These are phyloP conservation scores for Antigone vipio DNA, from an alignment of 2,113 vertebrate species.

Conservation along the genomic window DNA sequence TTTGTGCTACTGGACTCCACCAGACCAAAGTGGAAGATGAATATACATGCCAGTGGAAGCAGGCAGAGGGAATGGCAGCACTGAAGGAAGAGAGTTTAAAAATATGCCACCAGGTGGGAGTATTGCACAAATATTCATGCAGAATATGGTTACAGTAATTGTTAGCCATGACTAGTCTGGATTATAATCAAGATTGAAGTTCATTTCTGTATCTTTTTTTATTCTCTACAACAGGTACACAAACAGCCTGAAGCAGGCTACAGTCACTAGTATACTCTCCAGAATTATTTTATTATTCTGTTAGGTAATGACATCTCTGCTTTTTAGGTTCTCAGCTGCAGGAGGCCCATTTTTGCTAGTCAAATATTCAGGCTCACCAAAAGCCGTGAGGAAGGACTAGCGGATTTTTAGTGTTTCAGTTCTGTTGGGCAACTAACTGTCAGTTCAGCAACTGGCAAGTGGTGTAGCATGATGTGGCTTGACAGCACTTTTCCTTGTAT, in stretches of 20 bases:
- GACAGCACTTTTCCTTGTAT: constrained; percentile 59
- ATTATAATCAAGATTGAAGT: background rate
- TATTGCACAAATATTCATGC: background rate
- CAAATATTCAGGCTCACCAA: background rate
- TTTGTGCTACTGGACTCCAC: background rate
- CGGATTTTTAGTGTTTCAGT: background rate
- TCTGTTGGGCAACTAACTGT: constrained; percentile 4
- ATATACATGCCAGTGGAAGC: background rate
- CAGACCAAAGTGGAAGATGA: background rate
- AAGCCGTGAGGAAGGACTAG: constrained; percentile 10
- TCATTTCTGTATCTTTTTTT: background rate
- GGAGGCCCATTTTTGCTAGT: background rate
- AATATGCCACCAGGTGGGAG: constrained; percentile 4
- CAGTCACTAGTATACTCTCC: background rate
- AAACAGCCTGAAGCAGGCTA: background rate
- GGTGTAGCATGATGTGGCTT: constrained; percentile 62
- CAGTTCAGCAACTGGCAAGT: constrained; percentile 17
- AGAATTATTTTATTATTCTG: background rate
- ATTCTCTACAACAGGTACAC: background rate
- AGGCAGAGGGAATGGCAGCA: background rate
- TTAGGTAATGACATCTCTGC: background rate
- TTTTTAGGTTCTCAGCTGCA: background rate
- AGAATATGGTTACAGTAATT: background rate
- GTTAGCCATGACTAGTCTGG: background rate
- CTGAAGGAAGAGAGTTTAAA: background rate